Percentiles rank a stretch among this genome's conserved stretches.
Evolutionary conservation across 2,888 invertebrate species (phyloP).

Genomic region (Noctua fimbriata): DNA sequence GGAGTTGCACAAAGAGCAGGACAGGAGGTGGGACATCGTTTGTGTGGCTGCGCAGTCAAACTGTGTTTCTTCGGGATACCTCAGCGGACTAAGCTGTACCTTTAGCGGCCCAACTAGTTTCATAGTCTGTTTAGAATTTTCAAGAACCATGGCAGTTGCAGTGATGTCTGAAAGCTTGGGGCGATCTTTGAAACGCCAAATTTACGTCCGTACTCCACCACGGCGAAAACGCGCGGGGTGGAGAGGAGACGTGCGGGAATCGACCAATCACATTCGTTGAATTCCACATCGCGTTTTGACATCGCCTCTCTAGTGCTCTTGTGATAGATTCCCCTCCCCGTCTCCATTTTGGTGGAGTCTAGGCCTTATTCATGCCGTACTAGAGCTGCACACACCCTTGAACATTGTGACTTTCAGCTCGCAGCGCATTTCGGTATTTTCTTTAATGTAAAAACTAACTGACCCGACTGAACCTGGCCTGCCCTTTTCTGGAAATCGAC

Average conservation of each 20-base stretch:
- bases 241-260: neutral
- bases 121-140: neutral
- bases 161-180: neutral
- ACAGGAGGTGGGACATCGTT: neutral
- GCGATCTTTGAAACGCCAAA: neutral
- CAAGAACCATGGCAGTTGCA: too few relatives aligned
- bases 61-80: neutral
- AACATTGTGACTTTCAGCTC: neutral
- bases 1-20: too few relatives aligned
- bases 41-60: neutral
- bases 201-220: neutral
- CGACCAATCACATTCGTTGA: neutral
- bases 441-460: neutral
- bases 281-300: neutral
- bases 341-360: neutral
- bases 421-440: neutral
- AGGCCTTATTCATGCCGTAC: neutral
- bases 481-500: neutral
- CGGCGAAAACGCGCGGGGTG: neutral
- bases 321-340: neutral
- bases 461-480: neutral
- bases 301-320: neutral
- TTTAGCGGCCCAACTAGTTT: neutral
- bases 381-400: neutral
- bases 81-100: neutral